A percentile compares a stretch with the other conserved stretches of the same genome.
phyloP scores from a whole-genome alignment of 2,888 invertebrate species.

The Protonemura montana region DNA sequence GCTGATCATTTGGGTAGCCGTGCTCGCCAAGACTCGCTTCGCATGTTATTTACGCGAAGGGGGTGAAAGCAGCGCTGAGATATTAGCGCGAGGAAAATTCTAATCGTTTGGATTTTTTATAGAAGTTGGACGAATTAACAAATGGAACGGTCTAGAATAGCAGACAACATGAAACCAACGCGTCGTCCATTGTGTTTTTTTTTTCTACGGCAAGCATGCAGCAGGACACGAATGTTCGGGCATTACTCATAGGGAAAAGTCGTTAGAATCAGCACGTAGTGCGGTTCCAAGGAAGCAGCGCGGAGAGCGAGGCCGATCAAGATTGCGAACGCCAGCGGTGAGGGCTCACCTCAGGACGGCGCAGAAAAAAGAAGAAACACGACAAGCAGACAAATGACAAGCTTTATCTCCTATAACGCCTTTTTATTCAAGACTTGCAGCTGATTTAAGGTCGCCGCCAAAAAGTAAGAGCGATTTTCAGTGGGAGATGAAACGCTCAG shows the following conservation, averaged over 20 bases:
- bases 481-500: conserved; percentile 49
- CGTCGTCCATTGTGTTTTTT: too few relatives aligned
- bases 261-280: conserved; percentile 7
- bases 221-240: neutral
- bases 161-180: too few relatives aligned
- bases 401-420: conserved; percentile 59
- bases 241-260: neutral
- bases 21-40: neutral
- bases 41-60: neutral
- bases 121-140: neutral
- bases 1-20: neutral
- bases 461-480: conserved; percentile 58
- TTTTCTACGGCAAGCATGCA: neutral
- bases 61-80: neutral
- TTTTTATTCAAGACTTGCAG: conserved; percentile 56
- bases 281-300: neutral
- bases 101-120: neutral
- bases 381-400: conserved; percentile 57
- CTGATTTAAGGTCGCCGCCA: conserved; percentile 55
- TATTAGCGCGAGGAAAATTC: neutral
- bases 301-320: neutral
- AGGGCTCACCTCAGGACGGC: conserved; percentile 53
- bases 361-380: neutral
- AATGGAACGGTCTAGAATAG: neutral
- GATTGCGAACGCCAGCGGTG: neutral